phyloP scores from a whole-genome alignment of 1,140 invertebrate species.

The Penaeus chinensis region DNA sequence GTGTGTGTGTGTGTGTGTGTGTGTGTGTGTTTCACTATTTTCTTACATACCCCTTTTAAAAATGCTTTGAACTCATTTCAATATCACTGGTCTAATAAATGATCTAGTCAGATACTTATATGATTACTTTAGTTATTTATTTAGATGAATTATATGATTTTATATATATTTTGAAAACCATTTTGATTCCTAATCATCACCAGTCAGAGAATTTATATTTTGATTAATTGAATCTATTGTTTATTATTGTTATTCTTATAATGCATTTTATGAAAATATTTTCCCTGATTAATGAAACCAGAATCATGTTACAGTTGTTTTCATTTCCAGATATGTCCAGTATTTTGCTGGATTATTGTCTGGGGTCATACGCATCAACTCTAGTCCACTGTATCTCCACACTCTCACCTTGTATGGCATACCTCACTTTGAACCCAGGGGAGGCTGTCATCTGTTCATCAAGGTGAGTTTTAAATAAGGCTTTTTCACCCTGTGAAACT shows the following conservation, averaged over 20 bases:
- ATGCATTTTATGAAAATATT: not conserved
- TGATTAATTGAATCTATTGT: too few species aligned
- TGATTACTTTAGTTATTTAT: too few species aligned
- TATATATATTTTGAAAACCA: too few species aligned
- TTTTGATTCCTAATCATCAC: too few species aligned
- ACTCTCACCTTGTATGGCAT: slow-evolving; percentile 87
- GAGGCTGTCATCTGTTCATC: slow-evolving; percentile 82
- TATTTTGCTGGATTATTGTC: slow-evolving; percentile 92
- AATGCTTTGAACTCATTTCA: too few species aligned
- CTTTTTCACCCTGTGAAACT: not conserved
- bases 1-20: slow-evolving; percentile 9
- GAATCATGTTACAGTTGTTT: not conserved
- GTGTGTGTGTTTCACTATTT: not conserved
- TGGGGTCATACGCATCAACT: slow-evolving; percentile 87
- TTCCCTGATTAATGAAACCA: not conserved
- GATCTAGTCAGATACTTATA: too few species aligned
- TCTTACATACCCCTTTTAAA: not conserved
- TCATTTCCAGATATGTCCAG: slow-evolving; percentile 80
- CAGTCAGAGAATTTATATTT: too few species aligned
- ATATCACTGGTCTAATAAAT: too few species aligned
- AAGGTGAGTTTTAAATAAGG: slow-evolving; percentile 71
- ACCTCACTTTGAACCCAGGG: slow-evolving; percentile 79
- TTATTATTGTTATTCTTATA: not conserved
- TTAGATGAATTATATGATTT: too few species aligned
- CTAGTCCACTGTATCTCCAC: slow-evolving; percentile 85